Base-by-base conservation (phyloP, 1,140 invertebrate genomes). In the Drosophila ohnishii region DNA sequence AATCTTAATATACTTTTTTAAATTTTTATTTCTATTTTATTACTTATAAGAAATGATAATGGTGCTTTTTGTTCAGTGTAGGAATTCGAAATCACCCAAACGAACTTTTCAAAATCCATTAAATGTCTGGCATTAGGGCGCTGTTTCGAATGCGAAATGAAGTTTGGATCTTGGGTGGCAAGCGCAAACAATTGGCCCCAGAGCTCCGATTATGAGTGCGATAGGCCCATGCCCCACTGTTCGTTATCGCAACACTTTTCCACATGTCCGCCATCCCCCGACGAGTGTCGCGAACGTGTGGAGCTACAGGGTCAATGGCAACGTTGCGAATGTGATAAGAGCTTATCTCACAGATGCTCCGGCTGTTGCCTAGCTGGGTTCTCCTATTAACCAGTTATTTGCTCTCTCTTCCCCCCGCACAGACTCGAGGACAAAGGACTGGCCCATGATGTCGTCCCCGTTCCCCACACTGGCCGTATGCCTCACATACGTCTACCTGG, bases 361-460 rank as follows among this genome's bases (percentile, higher is more conserved):
- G 35, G 48, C 35, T 50, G 11, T 50, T 50, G 8, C 9, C 64
- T 32, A 22, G 13, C 6, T 16, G 22, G 4, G 9, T 42, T 25
- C 10, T 42, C 10, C 19, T 28, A 37, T n/a, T 75, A 53, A 32
- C 16, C 44, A 25, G 9, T 44, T 25, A 11, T 35, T n/a, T 22
- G 1, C 14, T 25, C 25, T 51, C 30, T 14, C 5, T 50, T 59
- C 10, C 58, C 62, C 40, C 76, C 45, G 40, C 72, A 90, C 90
- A 96, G 96, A 97, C 93, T 93, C 94, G 28, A 94, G 97, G 81
- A 96, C 97, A 64, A 95, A 95, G 79, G 94, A 96, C 88, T 97
- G 96, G 96, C 94, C 95, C 45, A 92, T 98, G 78, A 97, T 98
- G 95, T 94, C 94, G 57, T 95, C 95, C 66, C 96, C 96, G 44